A percentile compares a stretch with the other conserved stretches of the same genome.
Evolutionary conservation across 2,113 vertebrate genomes (phyloP).

Genomic region (Todiramphus saurophagus): DNA sequence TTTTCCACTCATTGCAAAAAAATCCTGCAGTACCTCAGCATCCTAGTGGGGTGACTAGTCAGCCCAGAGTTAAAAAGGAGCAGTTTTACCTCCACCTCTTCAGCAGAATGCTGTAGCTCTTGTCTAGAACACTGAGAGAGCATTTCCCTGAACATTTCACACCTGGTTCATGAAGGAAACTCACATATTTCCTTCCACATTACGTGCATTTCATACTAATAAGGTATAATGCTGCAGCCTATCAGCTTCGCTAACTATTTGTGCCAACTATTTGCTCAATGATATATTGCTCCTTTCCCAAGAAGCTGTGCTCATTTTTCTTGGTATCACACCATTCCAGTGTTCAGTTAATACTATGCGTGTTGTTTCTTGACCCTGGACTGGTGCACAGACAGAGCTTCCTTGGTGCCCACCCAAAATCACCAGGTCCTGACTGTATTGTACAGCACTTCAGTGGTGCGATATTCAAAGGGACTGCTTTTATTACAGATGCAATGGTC

Average conservation of each 20-base stretch:
- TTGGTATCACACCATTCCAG: neutral
- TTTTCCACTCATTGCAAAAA: neutral
- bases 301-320: neutral
- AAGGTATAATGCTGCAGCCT: neutral
- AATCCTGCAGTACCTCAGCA: neutral
- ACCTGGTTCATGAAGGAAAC: neutral
- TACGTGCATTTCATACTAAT: neutral
- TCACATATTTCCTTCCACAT: neutral
- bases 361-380: neutral
- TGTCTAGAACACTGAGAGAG: neutral
- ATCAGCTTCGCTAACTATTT: neutral
- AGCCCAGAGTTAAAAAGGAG: neutral
- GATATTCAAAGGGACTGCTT: neutral
- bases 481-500: constrained; percentile 84
- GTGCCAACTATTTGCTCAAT: neutral
- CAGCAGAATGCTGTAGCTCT: neutral
- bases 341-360: neutral
- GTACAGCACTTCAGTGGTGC: neutral
- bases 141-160: neutral
- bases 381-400: neutral
- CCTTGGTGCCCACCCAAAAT: neutral
- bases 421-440: neutral
- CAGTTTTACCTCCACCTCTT: neutral
- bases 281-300: neutral
- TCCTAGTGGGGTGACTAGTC: neutral